phyloP scores from a whole-genome alignment of 2,888 invertebrate species.

The Drosophila monieri region DNA sequence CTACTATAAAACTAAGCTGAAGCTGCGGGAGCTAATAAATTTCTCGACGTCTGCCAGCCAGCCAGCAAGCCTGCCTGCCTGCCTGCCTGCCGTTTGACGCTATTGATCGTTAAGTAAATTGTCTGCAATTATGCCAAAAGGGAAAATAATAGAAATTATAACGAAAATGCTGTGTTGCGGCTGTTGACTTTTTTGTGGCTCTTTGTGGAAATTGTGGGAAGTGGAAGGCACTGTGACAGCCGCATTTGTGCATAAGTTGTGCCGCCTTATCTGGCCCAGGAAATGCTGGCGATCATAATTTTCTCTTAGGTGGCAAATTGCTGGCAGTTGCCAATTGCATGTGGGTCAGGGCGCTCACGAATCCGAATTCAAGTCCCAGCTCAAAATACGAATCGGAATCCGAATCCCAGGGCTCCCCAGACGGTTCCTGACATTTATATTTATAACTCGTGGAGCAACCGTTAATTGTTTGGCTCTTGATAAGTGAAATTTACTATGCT shows the following conservation, averaged over 20 bases:
- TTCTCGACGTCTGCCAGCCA: constrained; percentile 54
- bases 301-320: constrained; percentile 76
- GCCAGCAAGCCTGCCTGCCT: constrained; percentile 31
- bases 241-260: constrained; percentile 51
- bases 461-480: constrained; percentile 66
- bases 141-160: constrained; percentile 81
- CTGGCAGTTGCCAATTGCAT: constrained; percentile 68
- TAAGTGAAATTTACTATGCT: constrained; percentile 63
- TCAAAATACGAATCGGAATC: constrained; percentile 4
- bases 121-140: constrained; percentile 81
- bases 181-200: constrained; percentile 63
- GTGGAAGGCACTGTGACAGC: constrained; percentile 36
- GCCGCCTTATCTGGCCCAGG: constrained; percentile 50
- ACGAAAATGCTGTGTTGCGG: constrained; percentile 60
- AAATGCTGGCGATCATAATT: constrained; percentile 78
- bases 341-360: constrained; percentile 73
- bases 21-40: constrained; percentile 80
- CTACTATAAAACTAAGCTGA: constrained; percentile 7
- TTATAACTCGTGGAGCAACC: constrained; percentile 64
- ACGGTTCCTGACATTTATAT: constrained; percentile 70
- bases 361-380: constrained; percentile 11
- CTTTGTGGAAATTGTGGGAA: constrained; percentile 63
- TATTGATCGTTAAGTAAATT: constrained; percentile 81
- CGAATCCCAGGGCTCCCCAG: constrained; percentile 30
- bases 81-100: constrained; percentile 63